These are phyloP conservation scores for Leptoclinus maculatus DNA, from an alignment of 2,797 vertebrate species.

Conservation along the genomic window DNA sequence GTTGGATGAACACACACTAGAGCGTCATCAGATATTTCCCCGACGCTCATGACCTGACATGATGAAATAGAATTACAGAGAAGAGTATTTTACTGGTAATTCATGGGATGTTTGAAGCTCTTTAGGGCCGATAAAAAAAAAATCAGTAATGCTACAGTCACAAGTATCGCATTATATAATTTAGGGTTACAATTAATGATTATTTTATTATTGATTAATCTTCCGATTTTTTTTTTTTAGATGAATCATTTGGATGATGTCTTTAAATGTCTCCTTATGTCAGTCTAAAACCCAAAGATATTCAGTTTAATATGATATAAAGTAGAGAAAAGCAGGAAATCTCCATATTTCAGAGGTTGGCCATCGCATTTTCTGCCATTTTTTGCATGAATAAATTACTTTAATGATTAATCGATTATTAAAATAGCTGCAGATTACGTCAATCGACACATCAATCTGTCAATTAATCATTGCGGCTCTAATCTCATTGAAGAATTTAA, in stretches of 20 bases:
- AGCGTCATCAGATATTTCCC: constrained; percentile 25
- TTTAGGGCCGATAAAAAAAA: background rate
- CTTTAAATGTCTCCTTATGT: background rate
- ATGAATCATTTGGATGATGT: background rate
- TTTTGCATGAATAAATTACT: no score
- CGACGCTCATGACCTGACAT: constrained; percentile 19
- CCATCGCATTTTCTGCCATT: no score
- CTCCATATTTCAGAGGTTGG: no score
- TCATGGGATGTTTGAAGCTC: background rate
- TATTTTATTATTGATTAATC: no score
- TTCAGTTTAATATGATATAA: background rate
- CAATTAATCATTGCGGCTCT: no score
- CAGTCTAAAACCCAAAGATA: background rate
- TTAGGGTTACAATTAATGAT: no score
- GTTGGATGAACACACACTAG: background rate
- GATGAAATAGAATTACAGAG: constrained; percentile 3
- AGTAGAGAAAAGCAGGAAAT: background rate
- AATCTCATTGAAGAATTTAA: background rate
- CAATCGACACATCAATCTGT: no score
- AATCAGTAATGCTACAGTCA: background rate
- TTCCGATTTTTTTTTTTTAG: background rate
- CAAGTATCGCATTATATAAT: background rate
- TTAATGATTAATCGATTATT: no score
- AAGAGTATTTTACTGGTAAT: background rate
- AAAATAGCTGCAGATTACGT: no score